Evolutionary conservation across 2,797 vertebrate species (phyloP).

Genomic region (Sebastes hopkinsi): DNA sequence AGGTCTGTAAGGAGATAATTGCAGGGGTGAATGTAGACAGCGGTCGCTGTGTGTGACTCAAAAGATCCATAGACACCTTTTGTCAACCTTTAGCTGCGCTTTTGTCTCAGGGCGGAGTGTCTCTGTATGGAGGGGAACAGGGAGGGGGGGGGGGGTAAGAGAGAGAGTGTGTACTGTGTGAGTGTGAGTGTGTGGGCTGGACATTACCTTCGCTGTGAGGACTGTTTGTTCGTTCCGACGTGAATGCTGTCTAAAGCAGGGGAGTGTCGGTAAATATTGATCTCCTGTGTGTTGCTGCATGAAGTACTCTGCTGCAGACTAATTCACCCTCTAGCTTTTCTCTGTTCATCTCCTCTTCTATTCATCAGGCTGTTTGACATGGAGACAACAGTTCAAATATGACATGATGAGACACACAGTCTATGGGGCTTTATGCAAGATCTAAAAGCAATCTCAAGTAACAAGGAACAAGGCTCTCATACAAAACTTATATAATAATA

Average conservation of each 20-base stretch:
- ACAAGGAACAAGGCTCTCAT: not conserved
- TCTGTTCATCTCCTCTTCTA: slow-evolving; percentile 48
- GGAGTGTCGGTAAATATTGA: slow-evolving; percentile 83
- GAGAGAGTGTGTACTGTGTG: slow-evolving; percentile 34
- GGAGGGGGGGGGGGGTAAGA: not conserved
- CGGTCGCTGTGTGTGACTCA: slow-evolving; percentile 67
- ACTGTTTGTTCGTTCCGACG: slow-evolving; percentile 72
- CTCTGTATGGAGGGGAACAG: slow-evolving; percentile 25
- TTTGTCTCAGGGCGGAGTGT: slow-evolving; percentile 64
- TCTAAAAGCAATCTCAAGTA: slow-evolving; percentile 2
- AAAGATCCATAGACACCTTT: slow-evolving; percentile 80
- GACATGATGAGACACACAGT: slow-evolving; percentile 39
- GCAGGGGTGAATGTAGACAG: slow-evolving; percentile 78
- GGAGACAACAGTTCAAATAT: slow-evolving; percentile 58
- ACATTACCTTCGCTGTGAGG: slow-evolving; percentile 64
- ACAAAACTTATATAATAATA: not conserved
- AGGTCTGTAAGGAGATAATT: slow-evolving; percentile 83
- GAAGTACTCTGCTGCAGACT: slow-evolving; percentile 55
- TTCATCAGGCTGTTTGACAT: slow-evolving; percentile 65
- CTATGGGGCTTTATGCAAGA: not conserved
- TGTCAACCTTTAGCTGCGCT: slow-evolving; percentile 77
- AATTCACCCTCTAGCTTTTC: slow-evolving; percentile 54
- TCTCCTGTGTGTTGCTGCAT: slow-evolving; percentile 67
- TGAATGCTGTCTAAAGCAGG: slow-evolving; percentile 76
- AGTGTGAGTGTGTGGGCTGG: slow-evolving; percentile 58